Conservation (phyloP, 2,888 invertebrate species). For the Nebria brevicollis region DNA sequence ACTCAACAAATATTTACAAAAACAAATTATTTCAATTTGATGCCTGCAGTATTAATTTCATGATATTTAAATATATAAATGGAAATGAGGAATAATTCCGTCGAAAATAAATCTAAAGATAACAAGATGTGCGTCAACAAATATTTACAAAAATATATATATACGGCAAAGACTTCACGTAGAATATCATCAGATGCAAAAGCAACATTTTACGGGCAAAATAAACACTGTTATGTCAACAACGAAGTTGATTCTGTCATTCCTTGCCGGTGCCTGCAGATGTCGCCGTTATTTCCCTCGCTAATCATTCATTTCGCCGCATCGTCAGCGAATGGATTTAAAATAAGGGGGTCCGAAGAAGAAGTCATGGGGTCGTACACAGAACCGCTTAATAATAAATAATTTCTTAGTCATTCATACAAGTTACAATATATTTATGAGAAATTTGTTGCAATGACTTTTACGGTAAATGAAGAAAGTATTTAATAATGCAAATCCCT, state of each 20-base stretch:
- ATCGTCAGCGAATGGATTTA: neutral
- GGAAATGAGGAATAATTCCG: neutral
- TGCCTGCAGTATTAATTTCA: neutral
- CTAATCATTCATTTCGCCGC: constrained; percentile 35
- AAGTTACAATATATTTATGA: too few relatives aligned
- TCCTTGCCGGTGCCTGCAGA: constrained; percentile 23
- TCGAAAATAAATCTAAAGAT: neutral
- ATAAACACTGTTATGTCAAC: constrained; percentile 34
- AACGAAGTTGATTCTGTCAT: constrained; percentile 19
- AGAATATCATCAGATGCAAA: neutral
- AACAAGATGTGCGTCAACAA: neutral
- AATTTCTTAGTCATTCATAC: neutral
- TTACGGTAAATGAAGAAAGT: too few relatives aligned
- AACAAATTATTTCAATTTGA: neutral
- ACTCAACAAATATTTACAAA: neutral
- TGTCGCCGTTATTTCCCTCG: constrained; percentile 41
- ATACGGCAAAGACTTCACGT: neutral
- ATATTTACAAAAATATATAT: neutral
- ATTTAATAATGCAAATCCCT: too few relatives aligned
- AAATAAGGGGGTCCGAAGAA: neutral
- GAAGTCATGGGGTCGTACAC: neutral
- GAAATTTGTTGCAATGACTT: too few relatives aligned
- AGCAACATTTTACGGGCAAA: constrained; percentile 15
- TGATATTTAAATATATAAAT: neutral
- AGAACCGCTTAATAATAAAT: neutral